A percentile compares a stretch with the other conserved stretches of the same genome.
These are phyloP conservation scores for Lasioglossum lativentre DNA, from an alignment of 2,888 invertebrate species.

Conservation along the genomic window DNA sequence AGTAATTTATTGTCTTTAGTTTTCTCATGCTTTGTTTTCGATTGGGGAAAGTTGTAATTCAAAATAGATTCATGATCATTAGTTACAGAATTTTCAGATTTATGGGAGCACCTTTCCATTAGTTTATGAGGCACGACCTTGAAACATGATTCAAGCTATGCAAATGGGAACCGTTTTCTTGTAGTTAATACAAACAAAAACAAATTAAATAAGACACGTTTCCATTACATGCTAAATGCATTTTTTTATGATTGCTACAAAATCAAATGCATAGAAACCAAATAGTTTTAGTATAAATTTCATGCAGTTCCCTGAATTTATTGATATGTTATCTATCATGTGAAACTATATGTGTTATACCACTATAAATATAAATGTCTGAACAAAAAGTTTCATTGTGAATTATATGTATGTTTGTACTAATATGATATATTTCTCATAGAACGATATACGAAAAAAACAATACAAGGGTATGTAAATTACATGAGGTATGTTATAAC, in stretches of 20 bases:
- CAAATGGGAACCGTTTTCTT: constrained; percentile 46
- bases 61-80: not conserved
- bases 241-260: constrained; percentile 23
- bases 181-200: constrained; percentile 38
- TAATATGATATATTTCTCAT: constrained; percentile 12
- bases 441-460: constrained; percentile 14
- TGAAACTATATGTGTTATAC: constrained; percentile 31
- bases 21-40: constrained; percentile 69
- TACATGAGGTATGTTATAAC: constrained; percentile 11
- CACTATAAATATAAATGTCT: constrained; percentile 15
- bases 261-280: constrained; percentile 34
- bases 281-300: constrained; percentile 20
- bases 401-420: constrained; percentile 24
- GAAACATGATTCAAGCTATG: constrained; percentile 74
- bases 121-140: constrained; percentile 78
- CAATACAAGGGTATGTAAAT: constrained; percentile 23
- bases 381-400: constrained; percentile 16
- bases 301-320: constrained; percentile 44
- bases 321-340: constrained; percentile 20
- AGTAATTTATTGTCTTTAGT: constrained; percentile 71
- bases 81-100: constrained; percentile 67
- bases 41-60: not conserved
- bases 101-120: constrained; percentile 69
- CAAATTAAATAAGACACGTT: constrained; percentile 38
- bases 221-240: constrained; percentile 35